Evolutionary conservation across 2,797 vertebrate species (phyloP).

Genomic region (Aselliscus stoliczkanus): DNA sequence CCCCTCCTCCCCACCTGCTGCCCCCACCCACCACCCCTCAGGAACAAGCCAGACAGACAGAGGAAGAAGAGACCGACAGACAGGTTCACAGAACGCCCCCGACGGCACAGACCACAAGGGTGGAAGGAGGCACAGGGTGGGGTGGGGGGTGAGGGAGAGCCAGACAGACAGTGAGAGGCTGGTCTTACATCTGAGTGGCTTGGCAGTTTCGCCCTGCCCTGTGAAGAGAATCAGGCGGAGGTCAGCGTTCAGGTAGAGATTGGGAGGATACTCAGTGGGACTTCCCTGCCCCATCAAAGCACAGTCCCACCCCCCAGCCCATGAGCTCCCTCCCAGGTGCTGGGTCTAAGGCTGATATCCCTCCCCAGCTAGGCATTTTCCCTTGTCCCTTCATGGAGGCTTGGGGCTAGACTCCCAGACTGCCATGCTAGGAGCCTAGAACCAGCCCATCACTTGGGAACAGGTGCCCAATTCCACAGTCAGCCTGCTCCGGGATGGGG

Average conservation of each 20-base stretch:
- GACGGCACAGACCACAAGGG: slow-evolving; percentile 62
- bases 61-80: slow-evolving; percentile 61
- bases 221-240: slow-evolving; percentile 89
- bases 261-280: background rate
- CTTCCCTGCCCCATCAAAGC: background rate
- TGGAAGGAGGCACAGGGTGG: background rate
- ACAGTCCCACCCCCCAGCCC: background rate
- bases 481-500: background rate
- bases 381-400: background rate
- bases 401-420: background rate
- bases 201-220: slow-evolving; percentile 99
- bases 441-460: background rate
- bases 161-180: slow-evolving; percentile 85
- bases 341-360: background rate
- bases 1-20: background rate
- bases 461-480: background rate
- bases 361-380: background rate
- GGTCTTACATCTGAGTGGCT: slow-evolving; percentile 99
- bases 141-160: slow-evolving; percentile 19
- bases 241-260: slow-evolving; percentile 73
- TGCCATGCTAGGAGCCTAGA: background rate
- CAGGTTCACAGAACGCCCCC: slow-evolving; percentile 48
- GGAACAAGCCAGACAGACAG: slow-evolving; percentile 62
- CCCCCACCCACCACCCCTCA: background rate
- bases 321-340: background rate